phyloP scores from a whole-genome alignment of 2,113 vertebrate genomes.

The Telmatochromis brichardi region DNA sequence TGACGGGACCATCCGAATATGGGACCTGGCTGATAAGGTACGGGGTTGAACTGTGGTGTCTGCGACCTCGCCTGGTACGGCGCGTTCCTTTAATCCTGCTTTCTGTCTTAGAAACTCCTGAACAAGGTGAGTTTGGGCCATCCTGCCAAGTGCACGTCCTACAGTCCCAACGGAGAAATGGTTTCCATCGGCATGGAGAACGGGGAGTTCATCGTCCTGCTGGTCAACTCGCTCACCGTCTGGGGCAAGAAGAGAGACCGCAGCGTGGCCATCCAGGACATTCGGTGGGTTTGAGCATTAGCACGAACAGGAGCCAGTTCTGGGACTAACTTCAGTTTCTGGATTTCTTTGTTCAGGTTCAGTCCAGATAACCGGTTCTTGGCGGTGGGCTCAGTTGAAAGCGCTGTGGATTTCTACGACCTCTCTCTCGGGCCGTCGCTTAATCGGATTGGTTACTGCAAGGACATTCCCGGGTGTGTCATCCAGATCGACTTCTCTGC shows the following conservation, averaged over 20 bases:
- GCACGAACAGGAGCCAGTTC: background rate
- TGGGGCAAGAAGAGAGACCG: constrained; percentile 97
- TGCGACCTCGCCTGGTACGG: background rate
- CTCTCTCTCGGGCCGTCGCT: constrained; percentile 89
- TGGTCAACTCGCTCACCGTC: constrained; percentile 88
- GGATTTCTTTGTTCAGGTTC: constrained; percentile 71
- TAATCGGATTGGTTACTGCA: constrained; percentile 92
- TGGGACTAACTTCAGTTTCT: background rate
- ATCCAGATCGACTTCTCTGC: constrained; percentile 96
- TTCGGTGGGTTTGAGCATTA: constrained; percentile 69
- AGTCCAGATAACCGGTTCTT: constrained; percentile 89
- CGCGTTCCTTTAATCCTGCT: background rate
- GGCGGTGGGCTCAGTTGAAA: constrained; percentile 87
- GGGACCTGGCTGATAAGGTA: constrained; percentile 94
- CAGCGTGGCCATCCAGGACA: constrained; percentile 90
- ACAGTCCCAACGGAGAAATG: constrained; percentile 93
- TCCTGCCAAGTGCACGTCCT: constrained; percentile 81
- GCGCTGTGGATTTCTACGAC: constrained; percentile 94
- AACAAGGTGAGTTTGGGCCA: constrained; percentile 93
- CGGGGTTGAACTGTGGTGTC: background rate
- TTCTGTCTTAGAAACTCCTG: constrained; percentile 81
- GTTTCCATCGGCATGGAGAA: constrained; percentile 95
- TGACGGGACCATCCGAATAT: constrained; percentile 90
- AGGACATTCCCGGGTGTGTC: constrained; percentile 89
- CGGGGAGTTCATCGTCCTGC: constrained; percentile 88